A percentile compares a stretch with the other conserved stretches of the same genome.
phyloP scores from a whole-genome alignment of 2,113 vertebrate species.

The Sclerurus mexicanus region DNA sequence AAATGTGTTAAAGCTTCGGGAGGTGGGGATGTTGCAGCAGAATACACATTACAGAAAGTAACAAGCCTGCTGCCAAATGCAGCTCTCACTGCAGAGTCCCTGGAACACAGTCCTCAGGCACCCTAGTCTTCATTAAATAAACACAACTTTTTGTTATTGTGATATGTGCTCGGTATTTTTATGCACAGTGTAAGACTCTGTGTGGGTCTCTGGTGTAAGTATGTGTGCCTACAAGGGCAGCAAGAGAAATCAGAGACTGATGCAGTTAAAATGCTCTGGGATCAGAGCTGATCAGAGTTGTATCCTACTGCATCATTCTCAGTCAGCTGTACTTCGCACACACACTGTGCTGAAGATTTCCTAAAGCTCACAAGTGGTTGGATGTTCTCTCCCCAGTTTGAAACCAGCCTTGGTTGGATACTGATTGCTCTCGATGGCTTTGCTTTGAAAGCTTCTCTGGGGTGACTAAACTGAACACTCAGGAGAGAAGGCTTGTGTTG shows the following conservation, averaged over 20 bases:
- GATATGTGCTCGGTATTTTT: background rate
- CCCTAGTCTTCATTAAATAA: background rate
- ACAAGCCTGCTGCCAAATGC: background rate
- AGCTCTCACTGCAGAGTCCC: background rate
- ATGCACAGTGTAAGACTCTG: background rate
- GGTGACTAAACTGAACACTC: background rate
- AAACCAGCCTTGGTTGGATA: background rate
- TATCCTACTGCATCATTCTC: background rate
- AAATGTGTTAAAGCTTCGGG: background rate
- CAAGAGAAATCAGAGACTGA: background rate
- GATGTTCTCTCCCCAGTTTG: background rate
- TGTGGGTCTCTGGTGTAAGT: background rate
- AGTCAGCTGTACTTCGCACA: background rate
- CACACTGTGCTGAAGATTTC: background rate
- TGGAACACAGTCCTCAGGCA: background rate
- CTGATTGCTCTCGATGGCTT: background rate
- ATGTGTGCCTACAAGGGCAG: background rate
- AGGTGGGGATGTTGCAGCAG: background rate
- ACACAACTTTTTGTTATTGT: background rate
- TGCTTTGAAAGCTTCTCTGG: background rate
- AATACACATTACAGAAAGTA: background rate
- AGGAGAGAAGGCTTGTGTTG: background rate
- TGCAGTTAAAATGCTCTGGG: background rate
- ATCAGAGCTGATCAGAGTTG: accelerated
- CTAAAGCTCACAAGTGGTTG: background rate